Percentiles rank a stretch among this genome's conserved stretches.
phyloP scores from a whole-genome alignment of 1,140 invertebrate species.

The Cydia pomonella region DNA sequence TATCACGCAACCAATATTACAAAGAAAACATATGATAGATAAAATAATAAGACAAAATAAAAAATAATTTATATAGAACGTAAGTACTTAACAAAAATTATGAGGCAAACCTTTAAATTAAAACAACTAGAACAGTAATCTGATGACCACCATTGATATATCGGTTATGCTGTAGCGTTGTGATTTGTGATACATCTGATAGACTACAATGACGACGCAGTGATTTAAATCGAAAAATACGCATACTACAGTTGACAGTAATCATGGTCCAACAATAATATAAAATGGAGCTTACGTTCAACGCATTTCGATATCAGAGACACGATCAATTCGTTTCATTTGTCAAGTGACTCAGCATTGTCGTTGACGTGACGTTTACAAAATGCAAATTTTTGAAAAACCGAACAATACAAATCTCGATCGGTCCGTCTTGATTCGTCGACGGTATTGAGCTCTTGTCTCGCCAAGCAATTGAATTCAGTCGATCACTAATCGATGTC shows the following conservation, averaged over 20 bases:
- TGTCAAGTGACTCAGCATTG: slow-evolving; percentile 79
- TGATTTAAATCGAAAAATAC: slow-evolving; percentile 48
- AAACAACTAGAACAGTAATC: slow-evolving; percentile 2
- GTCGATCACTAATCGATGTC: slow-evolving; percentile 81
- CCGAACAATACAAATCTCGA: slow-evolving; percentile 76
- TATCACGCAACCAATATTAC: slow-evolving; percentile 47
- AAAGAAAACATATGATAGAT: slow-evolving; percentile 49
- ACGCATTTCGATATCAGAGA: slow-evolving; percentile 72
- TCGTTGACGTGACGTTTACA: slow-evolving; percentile 77
- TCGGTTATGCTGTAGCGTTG: neutral
- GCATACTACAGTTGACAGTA: slow-evolving; percentile 71
- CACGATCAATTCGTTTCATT: slow-evolving; percentile 73
- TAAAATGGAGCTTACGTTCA: slow-evolving; percentile 75
- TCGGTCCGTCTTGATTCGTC: slow-evolving; percentile 70
- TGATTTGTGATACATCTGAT: slow-evolving; percentile 47
- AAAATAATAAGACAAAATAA: slow-evolving; percentile 41
- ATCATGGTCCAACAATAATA: slow-evolving; percentile 77
- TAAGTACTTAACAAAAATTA: neutral
- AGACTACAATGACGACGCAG: slow-evolving; percentile 45
- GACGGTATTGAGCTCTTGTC: slow-evolving; percentile 73
- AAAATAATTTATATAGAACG: slow-evolving; percentile 35
- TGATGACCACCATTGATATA: slow-evolving; percentile 8
- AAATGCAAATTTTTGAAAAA: slow-evolving; percentile 80
- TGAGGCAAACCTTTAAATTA: neutral
- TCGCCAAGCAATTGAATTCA: slow-evolving; percentile 79